These are phyloP conservation scores for Prenolepis imparis DNA, from an alignment of 2,888 invertebrate genomes.

Conservation along the genomic window DNA sequence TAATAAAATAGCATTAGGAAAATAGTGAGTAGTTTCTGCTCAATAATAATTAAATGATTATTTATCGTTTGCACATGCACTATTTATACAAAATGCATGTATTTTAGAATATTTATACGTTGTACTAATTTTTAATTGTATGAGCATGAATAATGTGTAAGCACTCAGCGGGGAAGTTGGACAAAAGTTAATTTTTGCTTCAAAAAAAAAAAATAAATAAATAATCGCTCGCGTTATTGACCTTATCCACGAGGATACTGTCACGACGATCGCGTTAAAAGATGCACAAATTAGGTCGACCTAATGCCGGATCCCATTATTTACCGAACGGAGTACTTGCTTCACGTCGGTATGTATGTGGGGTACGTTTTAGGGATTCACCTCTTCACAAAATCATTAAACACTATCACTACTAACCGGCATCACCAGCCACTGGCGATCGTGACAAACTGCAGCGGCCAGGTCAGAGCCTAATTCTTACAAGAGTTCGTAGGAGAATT, in stretches of 20 bases:
- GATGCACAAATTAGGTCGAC: conserved; percentile 76
- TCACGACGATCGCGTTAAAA: background rate
- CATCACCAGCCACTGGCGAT: background rate
- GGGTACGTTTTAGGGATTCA: conserved; percentile 84
- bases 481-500: conserved; percentile 68
- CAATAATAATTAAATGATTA: background rate
- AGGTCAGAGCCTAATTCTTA: conserved; percentile 73
- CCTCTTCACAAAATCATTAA: conserved; percentile 83
- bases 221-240: background rate
- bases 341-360: conserved; percentile 77
- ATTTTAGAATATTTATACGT: background rate
- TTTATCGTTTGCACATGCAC: background rate
- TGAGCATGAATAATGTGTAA: background rate
- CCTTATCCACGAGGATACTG: background rate
- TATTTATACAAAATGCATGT: conserved; percentile 19
- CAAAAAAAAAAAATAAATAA: too few species aligned
- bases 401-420: conserved; percentile 70
- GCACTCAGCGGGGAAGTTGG: background rate
- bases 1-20: background rate
- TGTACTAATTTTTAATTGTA: conserved; percentile 13
- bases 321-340: conserved; percentile 79
- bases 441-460: conserved; percentile 62
- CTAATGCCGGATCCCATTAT: conserved; percentile 80
- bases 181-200: background rate
- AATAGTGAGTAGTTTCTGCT: background rate